Evolutionary conservation across 2,797 vertebrate genomes (phyloP).

Genomic region (Falco cherrug): DNA sequence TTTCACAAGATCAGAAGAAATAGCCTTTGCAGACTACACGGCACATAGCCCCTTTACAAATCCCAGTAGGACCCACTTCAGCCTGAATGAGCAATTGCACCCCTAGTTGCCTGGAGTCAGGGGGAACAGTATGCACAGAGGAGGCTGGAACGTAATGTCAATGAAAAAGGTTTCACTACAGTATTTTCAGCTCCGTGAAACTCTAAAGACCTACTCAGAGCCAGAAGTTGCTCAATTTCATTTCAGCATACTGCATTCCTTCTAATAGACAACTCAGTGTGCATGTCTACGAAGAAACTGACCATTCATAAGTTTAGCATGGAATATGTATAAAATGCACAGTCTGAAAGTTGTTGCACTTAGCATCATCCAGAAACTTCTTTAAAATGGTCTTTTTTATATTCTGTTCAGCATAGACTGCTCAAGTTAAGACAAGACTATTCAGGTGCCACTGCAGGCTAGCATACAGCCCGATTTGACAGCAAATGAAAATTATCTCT

Average conservation of each 20-base stretch:
- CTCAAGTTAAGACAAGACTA: not conserved
- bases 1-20: not conserved
- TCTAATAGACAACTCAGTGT: not conserved
- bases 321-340: not conserved
- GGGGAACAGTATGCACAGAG: not conserved
- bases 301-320: not conserved
- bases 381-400: not conserved
- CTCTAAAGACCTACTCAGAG: not conserved
- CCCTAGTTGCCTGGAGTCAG: not conserved
- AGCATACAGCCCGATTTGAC: not conserved
- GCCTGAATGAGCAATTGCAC: not conserved
- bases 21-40: rapidly evolving
- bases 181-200: not conserved
- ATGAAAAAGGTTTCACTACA: rapidly evolving
- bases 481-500: not conserved
- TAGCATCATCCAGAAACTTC: not conserved
- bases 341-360: not conserved
- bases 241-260: not conserved
- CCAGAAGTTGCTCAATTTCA: not conserved
- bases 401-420: not conserved
- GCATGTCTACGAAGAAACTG: not conserved
- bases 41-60: not conserved
- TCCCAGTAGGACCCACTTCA: rapidly evolving
- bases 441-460: not conserved
- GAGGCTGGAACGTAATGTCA: not conserved